Evolutionary conservation across 2,797 vertebrate species (phyloP).

Genomic region (Hylomyscus alleni): DNA sequence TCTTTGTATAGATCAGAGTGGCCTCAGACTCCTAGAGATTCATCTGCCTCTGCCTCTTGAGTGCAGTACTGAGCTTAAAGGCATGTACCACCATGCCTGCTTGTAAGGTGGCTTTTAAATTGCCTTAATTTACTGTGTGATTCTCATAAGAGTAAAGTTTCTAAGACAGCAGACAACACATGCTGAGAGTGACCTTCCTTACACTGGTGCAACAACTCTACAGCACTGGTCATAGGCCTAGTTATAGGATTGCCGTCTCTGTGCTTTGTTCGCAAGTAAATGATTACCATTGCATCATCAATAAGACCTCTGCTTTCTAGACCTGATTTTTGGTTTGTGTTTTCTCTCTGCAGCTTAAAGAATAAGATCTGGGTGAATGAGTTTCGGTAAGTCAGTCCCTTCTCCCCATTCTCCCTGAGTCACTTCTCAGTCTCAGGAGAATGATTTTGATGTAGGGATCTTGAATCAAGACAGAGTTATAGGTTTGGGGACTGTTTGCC

Average conservation of each 20-base stretch:
- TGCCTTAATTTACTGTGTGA: neutral
- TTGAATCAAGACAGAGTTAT: neutral
- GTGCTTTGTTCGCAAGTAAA: neutral
- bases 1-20: neutral
- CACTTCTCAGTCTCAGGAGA: neutral
- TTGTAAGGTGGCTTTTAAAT: neutral
- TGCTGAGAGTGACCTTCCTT: neutral
- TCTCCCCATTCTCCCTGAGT: neutral
- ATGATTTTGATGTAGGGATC: neutral
- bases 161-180: neutral
- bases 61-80: neutral
- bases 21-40: neutral
- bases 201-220: accelerated
- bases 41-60: neutral
- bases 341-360: constrained; percentile 92
- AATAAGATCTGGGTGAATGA: constrained; percentile 99
- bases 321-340: constrained; percentile 75
- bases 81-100: neutral
- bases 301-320: neutral
- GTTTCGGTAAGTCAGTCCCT: constrained; percentile 92
- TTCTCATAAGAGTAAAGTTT: neutral
- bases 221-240: neutral
- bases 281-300: constrained; percentile 6
- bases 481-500: neutral
- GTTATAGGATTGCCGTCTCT: neutral